A percentile compares a stretch with the other conserved stretches of the same genome.
These are phyloP conservation scores for Pleuronectes platessa DNA, from an alignment of 2,113 vertebrate genomes.

Conservation along the genomic window DNA sequence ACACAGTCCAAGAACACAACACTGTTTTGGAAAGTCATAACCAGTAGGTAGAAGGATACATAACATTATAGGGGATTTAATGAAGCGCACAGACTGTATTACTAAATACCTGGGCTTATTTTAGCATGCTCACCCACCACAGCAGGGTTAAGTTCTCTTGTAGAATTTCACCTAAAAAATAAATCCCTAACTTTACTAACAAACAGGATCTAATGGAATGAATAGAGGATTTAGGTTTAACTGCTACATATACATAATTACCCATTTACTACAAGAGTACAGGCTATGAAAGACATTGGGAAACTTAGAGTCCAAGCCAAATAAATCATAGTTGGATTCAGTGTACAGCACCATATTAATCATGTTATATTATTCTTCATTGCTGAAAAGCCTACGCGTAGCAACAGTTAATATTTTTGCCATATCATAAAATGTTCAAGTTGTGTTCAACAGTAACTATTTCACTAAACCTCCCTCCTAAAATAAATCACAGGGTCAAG, in stretches of 20 bases:
- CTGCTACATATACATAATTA: background rate
- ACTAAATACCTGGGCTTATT: slow-evolving; percentile 65
- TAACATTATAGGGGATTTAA: slow-evolving; percentile 57
- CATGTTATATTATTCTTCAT: background rate
- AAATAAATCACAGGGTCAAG: slow-evolving; percentile 34
- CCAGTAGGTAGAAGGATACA: slow-evolving; percentile 49
- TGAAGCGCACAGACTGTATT: slow-evolving; percentile 49
- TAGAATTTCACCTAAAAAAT: slow-evolving; percentile 51
- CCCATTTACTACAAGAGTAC: background rate
- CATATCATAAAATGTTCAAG: background rate
- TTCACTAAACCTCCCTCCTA: slow-evolving; percentile 6
- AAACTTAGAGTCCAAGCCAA: background rate
- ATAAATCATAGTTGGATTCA: background rate
- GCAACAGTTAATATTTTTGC: background rate
- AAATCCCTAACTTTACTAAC: slow-evolving; percentile 11
- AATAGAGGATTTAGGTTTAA: background rate
- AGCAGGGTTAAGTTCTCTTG: slow-evolving; percentile 50
- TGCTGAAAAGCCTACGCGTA: background rate
- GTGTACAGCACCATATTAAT: background rate
- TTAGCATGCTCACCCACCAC: slow-evolving; percentile 57
- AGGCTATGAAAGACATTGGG: background rate
- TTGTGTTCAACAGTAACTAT: background rate
- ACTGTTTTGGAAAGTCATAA: slow-evolving; percentile 42
- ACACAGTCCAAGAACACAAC: slow-evolving; percentile 31
- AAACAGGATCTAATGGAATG: background rate